phyloP scores from a whole-genome alignment of 2,797 vertebrate species.

The Sebastes cheni region DNA sequence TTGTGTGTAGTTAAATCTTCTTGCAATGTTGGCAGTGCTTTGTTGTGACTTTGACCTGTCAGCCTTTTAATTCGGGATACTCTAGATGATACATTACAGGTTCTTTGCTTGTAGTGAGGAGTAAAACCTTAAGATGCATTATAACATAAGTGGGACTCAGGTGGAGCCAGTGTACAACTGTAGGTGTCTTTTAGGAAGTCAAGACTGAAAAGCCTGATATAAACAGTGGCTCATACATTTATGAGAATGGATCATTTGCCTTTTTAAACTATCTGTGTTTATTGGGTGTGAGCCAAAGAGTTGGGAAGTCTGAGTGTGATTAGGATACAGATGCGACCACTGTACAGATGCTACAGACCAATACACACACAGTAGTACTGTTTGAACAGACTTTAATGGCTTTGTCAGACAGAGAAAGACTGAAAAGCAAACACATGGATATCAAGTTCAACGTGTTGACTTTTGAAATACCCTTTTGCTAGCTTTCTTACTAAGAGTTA shows the following conservation, averaged over 20 bases:
- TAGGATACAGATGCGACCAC: neutral
- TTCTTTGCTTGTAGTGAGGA: neutral
- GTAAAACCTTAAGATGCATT: neutral
- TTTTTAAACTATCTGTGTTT: neutral
- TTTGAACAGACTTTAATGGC: neutral
- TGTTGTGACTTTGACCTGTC: neutral
- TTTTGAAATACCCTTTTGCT: rapidly evolving
- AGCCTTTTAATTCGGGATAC: neutral
- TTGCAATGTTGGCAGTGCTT: neutral
- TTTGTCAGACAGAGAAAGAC: neutral
- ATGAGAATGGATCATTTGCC: neutral
- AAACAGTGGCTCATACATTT: neutral
- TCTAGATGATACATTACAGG: neutral
- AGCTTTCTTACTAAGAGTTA: neutral
- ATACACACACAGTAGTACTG: neutral
- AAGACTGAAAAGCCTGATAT: neutral
- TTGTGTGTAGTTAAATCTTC: neutral
- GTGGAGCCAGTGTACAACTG: neutral
- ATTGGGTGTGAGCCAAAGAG: neutral
- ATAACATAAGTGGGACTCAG: neutral
- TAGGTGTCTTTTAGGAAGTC: neutral
- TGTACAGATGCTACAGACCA: neutral
- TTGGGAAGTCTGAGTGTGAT: neutral
- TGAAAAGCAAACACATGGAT: neutral
- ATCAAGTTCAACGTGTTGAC: neutral